These are phyloP conservation scores for Bagarius yarrelli DNA, from an alignment of 2,113 vertebrate genomes.

Conservation along the genomic window DNA sequence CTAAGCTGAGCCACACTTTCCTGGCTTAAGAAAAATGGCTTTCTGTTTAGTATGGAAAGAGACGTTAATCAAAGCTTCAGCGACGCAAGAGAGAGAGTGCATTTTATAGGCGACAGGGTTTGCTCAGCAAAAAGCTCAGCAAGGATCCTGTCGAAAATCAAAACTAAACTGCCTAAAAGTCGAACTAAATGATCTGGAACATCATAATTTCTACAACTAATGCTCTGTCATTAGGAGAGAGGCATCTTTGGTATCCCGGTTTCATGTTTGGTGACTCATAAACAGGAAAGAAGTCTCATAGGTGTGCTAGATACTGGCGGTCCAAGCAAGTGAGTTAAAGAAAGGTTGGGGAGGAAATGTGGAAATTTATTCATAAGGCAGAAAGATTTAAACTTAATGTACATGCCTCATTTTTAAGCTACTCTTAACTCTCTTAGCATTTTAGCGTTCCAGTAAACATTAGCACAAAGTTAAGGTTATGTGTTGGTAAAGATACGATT, in stretches of 20 bases:
- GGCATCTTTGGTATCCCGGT: neutral
- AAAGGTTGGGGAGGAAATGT: neutral
- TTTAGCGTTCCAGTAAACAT: neutral
- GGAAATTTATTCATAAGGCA: neutral
- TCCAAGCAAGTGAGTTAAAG: conserved; percentile 18
- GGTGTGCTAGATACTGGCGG: conserved; percentile 47
- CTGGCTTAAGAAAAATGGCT: conserved; percentile 44
- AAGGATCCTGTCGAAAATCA: neutral
- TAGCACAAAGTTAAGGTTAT: neutral
- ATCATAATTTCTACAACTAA: neutral
- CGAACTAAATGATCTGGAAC: neutral
- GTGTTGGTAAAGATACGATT: neutral
- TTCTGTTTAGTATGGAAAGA: conserved; percentile 39
- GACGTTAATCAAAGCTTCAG: conserved; percentile 18
- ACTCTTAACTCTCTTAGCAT: no score
- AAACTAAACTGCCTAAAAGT: no score
- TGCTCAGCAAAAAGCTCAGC: conserved; percentile 4
- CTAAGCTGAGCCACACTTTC: conserved; percentile 44
- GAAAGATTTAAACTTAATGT: neutral
- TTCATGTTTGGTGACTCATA: conserved; percentile 33
- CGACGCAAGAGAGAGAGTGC: conserved; percentile 7
- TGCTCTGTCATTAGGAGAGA: neutral
- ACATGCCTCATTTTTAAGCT: neutral
- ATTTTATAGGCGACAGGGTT: conserved; percentile 35
- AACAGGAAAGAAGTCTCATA: conserved; percentile 37